Evolutionary conservation across 2,888 invertebrate genomes (phyloP), one percentile per base, ranked within the genome.

Genomic region (Thereva unica): DNA sequence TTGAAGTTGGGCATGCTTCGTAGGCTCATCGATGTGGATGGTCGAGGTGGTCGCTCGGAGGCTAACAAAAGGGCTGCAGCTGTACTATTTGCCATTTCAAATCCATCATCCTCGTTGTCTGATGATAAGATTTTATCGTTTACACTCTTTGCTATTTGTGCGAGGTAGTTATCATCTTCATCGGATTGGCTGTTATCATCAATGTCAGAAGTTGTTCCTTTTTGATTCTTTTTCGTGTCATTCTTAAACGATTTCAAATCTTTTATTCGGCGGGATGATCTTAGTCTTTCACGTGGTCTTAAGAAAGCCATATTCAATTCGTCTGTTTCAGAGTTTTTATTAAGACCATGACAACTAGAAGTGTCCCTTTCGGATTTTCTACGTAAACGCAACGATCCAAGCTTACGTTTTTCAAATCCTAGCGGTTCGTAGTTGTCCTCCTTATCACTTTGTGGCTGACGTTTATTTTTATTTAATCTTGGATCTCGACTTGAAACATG

Each of bases 91-190:
- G 73, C 75, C 12, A 77, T 70, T 34, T 80, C 78, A 63, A 80
- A 79, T n/a, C 77, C 79, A 71, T 80, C 80, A 66, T 78, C 79
- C 67, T 78, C 78, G 67, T 79, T 78, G 54, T 76, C 77, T 0
- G 77, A 75, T 23, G 78, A 76, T 78, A 78, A 77, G 38, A 80
- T 80, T 71, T 79, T 78, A 23, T 80, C 80, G 65, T 79, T 79
- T 1, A 81, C 79, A 68, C 77, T 77, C 68, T 80, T 80, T 0
- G 81, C 80, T 4, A 81, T 79, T 68, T 79, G 79, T 2, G 79
- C 78, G 9, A 81, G 72, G 70, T 80, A 81, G 64, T 78, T 78
- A 70, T 81, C 80, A 38, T 74, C 63, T 9, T 65, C 70, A 54
- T 72, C 72, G 4, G 71, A 69, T 54, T 69, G 68, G 6, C 7